Base-by-base conservation (phyloP, 2,797 vertebrate genomes). In the Lycodopsis pacificus region DNA sequence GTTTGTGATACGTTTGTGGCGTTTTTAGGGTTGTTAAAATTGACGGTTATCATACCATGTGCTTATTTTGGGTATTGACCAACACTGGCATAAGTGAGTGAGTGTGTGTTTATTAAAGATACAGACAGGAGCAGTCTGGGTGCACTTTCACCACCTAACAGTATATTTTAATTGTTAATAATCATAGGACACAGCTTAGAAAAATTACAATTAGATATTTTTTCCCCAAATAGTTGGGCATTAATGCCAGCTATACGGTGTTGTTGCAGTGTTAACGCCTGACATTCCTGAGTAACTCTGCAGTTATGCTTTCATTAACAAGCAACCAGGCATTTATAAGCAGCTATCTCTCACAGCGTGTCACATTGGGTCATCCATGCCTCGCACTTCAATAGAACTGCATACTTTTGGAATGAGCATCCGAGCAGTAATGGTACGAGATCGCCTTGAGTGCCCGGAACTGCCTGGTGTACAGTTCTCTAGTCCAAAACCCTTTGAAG, bases 401-500 rank as follows among this genome's bases (percentile, higher is more conserved):
- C 65, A 83, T 64, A 79, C 72, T 56, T 85, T 66, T 78, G 80
- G 64, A 77, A 73, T 62, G 77, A 82, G 63, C 54, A 54, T 71
- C 54, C 65, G 49, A n/a, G 57, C 19, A 57, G 38, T 88, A 81
- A 87, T 83, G 62, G 74, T 73, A 9, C 51, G 36, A 79, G 57
- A 79, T 71, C 71, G 76, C 82, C 81, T 73, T 75, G 66, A 86
- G 82, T 62, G 75, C 74, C 65, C 77, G 85, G 76, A 84, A 70
- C 71, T 51, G 67, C 80, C 68, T 71, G 83, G 65, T 79, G 34
- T 79, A 75, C 48, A 73, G 80, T 81, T 81, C 71, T 85, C 69
- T 62, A 44, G 57, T 83, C 77, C 70, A 63, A 61, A 83, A 65
- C 7, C 22, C 81, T 86, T 87, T 89, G 86, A 89, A 86, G 84